Evolutionary conservation across 2,797 vertebrate genomes (phyloP), one percentile per base, ranked within the genome.

Genomic region (Sparus aurata): DNA sequence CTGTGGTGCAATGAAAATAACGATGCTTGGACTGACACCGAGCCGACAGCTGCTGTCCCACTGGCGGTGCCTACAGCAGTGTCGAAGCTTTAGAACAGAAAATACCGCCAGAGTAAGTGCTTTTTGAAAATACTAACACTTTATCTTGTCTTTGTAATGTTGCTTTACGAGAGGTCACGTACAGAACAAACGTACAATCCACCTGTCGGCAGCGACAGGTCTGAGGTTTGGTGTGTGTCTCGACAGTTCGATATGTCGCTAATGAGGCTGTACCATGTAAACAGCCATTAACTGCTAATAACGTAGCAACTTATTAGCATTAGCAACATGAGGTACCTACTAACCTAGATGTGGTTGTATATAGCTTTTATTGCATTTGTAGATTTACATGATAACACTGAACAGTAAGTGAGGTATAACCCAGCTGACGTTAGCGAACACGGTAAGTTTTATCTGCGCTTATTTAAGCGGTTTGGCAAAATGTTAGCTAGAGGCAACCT

Each of bases 21-120:
- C 91, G 91, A 30, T 63, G 12, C 27, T 64, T 0, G 0, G 60
- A 0, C 10, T 45, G 69, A 58, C 6, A 8, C n/a, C 11, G 18
- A 73, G 61, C 25, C 53, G 74, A 0, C 54, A 73, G 25, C 20
- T 82, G 58, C 22, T 62, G 2, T 38, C 43, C 57, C 47, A n/a
- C 1, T 23, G n/a, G 5, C 30, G 9, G 57, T 47, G 6, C 13
- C 5, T 87, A 6, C 16, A 64, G 55, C 85, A 68, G n/a, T 18
- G 64, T 53, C 79, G 84, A 47, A 16, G n/a, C 23, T n/a, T 85
- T 1, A 54, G 15, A 9, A 55, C 53, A 5, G 72, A 18, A 74
- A 60, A 17, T 55, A 27, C n/a, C 18, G 50, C 70, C 38, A 68
- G 52, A 72, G 92, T 93, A 58, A 89, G 92, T 85, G n/a, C 1